These are phyloP conservation scores for Chaetodon trifascialis DNA, from an alignment of 2,113 vertebrate species.

Conservation along the genomic window DNA sequence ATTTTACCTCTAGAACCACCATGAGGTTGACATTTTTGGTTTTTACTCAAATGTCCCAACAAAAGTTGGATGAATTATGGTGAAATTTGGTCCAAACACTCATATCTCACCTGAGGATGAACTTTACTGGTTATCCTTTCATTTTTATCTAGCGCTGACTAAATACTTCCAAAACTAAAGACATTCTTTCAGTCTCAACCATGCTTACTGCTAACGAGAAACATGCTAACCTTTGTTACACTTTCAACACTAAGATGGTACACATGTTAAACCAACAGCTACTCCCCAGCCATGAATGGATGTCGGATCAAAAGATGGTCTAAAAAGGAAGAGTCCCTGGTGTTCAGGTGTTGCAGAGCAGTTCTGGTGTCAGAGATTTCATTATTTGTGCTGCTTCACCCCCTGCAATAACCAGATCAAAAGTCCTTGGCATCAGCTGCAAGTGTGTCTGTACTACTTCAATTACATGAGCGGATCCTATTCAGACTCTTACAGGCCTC, in stretches of 20 bases:
- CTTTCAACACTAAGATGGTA: too few species aligned
- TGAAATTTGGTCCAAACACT: too few species aligned
- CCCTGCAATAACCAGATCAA: not conserved
- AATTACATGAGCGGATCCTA: not conserved
- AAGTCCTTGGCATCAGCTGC: not conserved
- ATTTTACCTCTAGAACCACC: not conserved
- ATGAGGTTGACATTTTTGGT: not conserved
- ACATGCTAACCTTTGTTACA: not conserved
- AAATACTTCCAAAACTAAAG: not conserved
- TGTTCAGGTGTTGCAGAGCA: constrained; percentile 1
- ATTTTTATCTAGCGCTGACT: not conserved
- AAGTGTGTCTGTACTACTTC: not conserved
- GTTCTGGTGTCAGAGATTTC: not conserved
- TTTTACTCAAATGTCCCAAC: too few species aligned
- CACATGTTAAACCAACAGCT: not conserved
- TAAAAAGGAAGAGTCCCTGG: not conserved
- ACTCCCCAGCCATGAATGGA: not conserved
- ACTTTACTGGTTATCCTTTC: too few species aligned
- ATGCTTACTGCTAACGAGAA: not conserved
- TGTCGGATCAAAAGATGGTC: not conserved
- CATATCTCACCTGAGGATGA: too few species aligned
- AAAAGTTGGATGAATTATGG: too few species aligned
- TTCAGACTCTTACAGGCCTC: not conserved
- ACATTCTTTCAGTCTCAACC: too few species aligned
- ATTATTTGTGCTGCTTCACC: not conserved